Evolutionary conservation across 2,888 invertebrate species (phyloP).

Genomic region (Pachydiplax longipennis): DNA sequence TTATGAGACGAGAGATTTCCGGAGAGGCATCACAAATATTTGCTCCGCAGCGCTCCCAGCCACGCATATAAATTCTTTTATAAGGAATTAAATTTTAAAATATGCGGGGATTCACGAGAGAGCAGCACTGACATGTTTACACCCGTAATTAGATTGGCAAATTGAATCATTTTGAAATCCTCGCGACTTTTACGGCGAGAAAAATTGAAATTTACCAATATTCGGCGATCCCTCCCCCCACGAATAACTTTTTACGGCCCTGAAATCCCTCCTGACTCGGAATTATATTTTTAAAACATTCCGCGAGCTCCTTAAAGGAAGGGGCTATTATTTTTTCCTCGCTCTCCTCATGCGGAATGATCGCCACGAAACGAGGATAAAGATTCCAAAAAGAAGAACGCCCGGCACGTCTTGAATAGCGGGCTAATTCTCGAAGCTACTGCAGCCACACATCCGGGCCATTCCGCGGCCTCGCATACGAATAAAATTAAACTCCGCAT

Average conservation of each 20-base stretch:
- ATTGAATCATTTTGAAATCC: background rate
- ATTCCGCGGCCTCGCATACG: background rate
- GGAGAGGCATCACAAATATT: no score
- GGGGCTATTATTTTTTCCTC: background rate
- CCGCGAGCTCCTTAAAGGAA: background rate
- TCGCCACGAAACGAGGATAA: background rate
- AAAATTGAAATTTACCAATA: background rate
- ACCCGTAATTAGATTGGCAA: background rate
- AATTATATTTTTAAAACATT: background rate
- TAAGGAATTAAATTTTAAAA: background rate
- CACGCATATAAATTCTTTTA: no score
- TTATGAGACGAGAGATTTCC: no score
- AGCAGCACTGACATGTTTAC: background rate
- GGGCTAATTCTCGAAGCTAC: background rate
- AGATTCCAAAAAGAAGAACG: background rate
- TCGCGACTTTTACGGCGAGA: background rate
- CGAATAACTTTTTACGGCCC: background rate
- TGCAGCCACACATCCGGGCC: background rate
- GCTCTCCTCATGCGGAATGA: background rate
- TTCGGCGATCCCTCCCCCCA: background rate
- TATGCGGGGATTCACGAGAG: background rate
- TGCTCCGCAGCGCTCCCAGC: no score
- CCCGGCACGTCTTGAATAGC: background rate
- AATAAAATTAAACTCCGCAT: background rate
- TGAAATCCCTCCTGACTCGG: background rate